Base-by-base conservation (phyloP, 2,888 invertebrate genomes). In the Diabrotica balteata region DNA sequence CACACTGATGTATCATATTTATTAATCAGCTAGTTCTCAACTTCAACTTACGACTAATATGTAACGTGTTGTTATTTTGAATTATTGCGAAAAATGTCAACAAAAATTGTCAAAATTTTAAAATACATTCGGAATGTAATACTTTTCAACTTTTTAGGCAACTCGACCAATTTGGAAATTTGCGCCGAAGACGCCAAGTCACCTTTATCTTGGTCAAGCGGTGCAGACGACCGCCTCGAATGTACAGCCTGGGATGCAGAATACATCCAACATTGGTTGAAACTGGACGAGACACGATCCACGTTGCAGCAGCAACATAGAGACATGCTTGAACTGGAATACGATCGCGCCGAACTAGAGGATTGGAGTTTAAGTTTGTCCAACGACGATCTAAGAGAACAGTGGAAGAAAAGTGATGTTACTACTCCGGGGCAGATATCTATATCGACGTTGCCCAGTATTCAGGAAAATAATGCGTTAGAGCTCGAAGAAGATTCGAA, bases 351-450 rank as follows among this genome's bases (percentile, higher is more conserved):
- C 4, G 93, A 93, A 81, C 83, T 93, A 72, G 92, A 93, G 83
- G 92, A 93, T 81, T 93, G 93, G 93, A 92, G 91, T 80, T 85
- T 91, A 79, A 90, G 90, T 55, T 83, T 92, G 70, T 91, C 91
- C 0, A 90, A 88, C 73, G 91, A 91, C 80, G 91, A 91, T 82
- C 85, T 91, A 67, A 60, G 67, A 45, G 89, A 89, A 50, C 78
- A 80, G 54, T 81, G 78, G 76, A 81, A 80, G 66, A 76, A 76
- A 42, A 57, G 75, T 11, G 78, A 78, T 46, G 78, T 74, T 2
- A 85, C 86, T 7, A 89, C 89, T 4, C 90, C 90, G 0, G 89
- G 88, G 8, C 89, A 89, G 83, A 88, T 89, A 78, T 89, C 89
- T 0, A 81, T 89, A 55, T 88, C 89, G 44, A 90, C 90, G 0